Evolutionary conservation across 1,140 invertebrate species (phyloP), one percentile per base, ranked within the genome.

Genomic region (Gerris buenoi): DNA sequence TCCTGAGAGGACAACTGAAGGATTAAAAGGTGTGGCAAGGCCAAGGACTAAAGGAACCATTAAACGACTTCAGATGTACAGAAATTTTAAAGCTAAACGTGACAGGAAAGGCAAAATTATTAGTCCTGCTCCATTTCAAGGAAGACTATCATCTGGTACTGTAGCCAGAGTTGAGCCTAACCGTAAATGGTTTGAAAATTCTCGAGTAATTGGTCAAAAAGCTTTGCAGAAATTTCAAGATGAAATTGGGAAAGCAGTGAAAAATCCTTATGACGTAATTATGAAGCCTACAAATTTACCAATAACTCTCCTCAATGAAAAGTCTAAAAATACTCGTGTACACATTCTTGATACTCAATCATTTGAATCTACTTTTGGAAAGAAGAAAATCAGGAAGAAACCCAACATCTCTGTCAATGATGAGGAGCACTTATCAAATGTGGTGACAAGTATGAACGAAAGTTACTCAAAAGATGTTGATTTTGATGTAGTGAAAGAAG

Each of bases 111-210:
- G 97, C 28, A 71, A 74, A 82, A 97, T 99, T 62, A 80, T 97
- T 13, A 88, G 84, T 66, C 87, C 95, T 28, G 97, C 97, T 2
- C 95, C 96, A 1, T 99, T 96, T 76, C 92, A 99, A 86, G 88
- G 87, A 56, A 86, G 85, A 77, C 77, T 96, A 18, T 77, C 87
- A n/a, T 88, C 93, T 65, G 97, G 97, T 25, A 90, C 93, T 1
- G 84, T 90, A 73, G 93, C 96, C 33, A 82, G 97, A 63, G 88
- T 99, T 5, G 96, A 98, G 78, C 97, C 97, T 5, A 97, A 93
- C 70, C 90, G 94, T 74, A 95, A 91, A 77, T 99, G 97, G 97
- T 99, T 99, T 81, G 95, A 94, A 70, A 94, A 95, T 74, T 88
- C 89, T 0, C 81, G 90, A 69, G 89, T 93, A 0, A 93, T 99